phyloP scores from a whole-genome alignment of 2,113 vertebrate species.

The Rhea pennata region DNA sequence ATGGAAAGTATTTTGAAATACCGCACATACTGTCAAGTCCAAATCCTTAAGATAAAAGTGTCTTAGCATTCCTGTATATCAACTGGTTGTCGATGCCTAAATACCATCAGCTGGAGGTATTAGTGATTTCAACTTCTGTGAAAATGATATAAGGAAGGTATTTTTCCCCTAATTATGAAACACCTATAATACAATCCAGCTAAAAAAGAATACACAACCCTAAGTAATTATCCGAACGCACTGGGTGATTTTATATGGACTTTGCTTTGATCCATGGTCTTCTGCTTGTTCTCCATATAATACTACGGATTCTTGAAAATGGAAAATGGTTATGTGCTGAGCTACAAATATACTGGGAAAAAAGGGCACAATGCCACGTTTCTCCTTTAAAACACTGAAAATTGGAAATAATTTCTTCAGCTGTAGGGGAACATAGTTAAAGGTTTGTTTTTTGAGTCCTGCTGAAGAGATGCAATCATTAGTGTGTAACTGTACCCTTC shows the following conservation, averaged over 20 bases:
- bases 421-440: background rate
- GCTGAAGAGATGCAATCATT: background rate
- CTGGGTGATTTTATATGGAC: background rate
- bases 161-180: background rate
- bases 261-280: background rate
- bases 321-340: background rate
- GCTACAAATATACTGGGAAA: background rate
- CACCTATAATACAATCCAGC: background rate
- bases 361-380: background rate
- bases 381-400: background rate
- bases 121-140: background rate
- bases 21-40: background rate
- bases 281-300: slow-evolving; percentile 2
- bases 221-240: background rate
- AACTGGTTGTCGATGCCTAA: background rate
- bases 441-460: background rate
- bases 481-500: background rate
- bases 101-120: background rate
- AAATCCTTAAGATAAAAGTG: background rate
- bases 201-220: background rate
- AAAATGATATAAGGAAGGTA: background rate
- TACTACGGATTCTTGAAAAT: slow-evolving; percentile 30
- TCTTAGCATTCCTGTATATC: background rate
- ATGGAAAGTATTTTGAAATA: background rate
- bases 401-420: background rate